Evolutionary conservation across 2,797 vertebrate species (phyloP), one percentile per base, ranked within the genome.

Genomic region (Chiroxiphia lanceolata): DNA sequence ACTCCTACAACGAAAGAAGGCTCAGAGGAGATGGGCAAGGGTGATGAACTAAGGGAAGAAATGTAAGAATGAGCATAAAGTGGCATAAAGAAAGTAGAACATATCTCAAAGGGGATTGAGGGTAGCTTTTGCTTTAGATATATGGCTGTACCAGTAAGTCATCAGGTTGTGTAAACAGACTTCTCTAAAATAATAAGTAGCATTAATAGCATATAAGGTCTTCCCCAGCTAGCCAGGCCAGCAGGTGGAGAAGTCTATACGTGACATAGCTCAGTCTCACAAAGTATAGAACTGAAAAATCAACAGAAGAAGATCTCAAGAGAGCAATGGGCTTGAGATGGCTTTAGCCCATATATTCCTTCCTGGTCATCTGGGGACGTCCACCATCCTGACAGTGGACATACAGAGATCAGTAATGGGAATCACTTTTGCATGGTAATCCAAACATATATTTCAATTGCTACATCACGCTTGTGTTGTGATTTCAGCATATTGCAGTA

Each of bases 201-300:
- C 45, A 77, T 38, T 53, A 61, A 42, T 15, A 45, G 45, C 40
- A 40, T 4, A 3, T 10, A 50, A 74, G 3, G 12, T 22, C 31
- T 81, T 38, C 36, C 25, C 3, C 22, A 78, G 57, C 27, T 60
- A 60, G 45, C 20, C 67, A 84, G 54, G 51, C 25, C 53, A 34
- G 22, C 4, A 5, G 5, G 6, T 15, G 17, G 38, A 48, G 15
- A 61, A 19, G 33, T 29, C 22, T 0, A 0, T 7, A 29, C 1
- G 23, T 13, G 9, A 33, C 22, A 47, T 0, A 1, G 34, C 26
- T 91, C 33, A 76, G 56, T 53, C 38, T 29, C 78, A 82, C 23
- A 10, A 82, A 61, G 19, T 8, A 45, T n/a, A 50, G 50, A 79
- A 64, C 3, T 7, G 1, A 72, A 48, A 40, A 53, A 23, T 4